Conservation (phyloP, 2,888 invertebrate genomes). For the Dicranocentrus wangi region DNA sequence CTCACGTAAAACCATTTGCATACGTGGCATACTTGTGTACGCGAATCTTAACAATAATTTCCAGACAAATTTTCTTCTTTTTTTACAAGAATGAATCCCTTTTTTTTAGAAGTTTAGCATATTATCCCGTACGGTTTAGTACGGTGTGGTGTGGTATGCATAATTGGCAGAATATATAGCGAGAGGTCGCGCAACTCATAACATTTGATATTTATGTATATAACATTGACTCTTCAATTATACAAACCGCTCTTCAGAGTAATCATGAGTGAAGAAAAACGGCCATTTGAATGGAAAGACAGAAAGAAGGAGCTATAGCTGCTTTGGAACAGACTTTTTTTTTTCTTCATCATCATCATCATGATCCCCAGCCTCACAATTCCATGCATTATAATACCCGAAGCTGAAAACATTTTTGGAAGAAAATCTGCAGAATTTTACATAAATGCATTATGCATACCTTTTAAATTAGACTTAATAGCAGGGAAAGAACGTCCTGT, state of each 20-base stretch:
- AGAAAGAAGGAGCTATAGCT: not conserved
- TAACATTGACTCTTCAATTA: conserved; percentile 20
- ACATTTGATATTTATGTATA: conserved; percentile 17
- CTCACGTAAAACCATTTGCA: no score
- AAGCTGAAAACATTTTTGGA: conserved; percentile 13
- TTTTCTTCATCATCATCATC: not conserved
- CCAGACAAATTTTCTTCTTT: no score
- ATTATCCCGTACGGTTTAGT: no score
- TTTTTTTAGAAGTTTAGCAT: no score
- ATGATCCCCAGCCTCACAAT: not conserved
- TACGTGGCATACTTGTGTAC: no score
- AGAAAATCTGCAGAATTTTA: conserved; percentile 58
- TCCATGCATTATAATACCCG: not conserved
- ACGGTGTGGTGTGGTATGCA: no score
- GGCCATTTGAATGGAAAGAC: not conserved
- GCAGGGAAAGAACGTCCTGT: conserved; percentile 30
- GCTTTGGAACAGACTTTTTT: not conserved
- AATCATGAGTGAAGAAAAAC: conserved; percentile 17
- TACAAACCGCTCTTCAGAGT: conserved; percentile 2
- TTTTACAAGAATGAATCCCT: no score
- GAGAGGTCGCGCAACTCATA: no score
- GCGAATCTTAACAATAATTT: no score
- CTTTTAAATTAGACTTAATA: conserved; percentile 58
- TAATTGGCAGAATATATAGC: no score
- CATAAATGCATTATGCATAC: conserved; percentile 62